Evolutionary conservation across 2,113 vertebrate species (phyloP).

Genomic region (Neolamprologus toae): DNA sequence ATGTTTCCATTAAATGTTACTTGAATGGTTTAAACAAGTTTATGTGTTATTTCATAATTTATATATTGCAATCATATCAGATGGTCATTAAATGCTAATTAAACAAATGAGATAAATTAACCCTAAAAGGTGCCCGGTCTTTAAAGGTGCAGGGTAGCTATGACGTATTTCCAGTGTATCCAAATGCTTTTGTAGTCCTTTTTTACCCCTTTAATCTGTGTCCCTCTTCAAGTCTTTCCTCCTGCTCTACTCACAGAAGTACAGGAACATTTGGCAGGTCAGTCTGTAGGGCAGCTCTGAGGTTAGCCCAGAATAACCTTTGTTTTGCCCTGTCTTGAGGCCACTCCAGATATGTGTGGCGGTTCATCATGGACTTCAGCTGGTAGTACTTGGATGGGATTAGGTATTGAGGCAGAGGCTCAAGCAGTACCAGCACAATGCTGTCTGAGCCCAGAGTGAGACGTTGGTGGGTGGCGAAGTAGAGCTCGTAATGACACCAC

Average conservation of each 20-base stretch:
- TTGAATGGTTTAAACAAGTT: neutral
- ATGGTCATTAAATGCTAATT: neutral
- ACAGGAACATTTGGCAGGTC: slow-evolving; percentile 24
- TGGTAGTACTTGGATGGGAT: slow-evolving; percentile 84
- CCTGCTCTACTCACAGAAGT: neutral
- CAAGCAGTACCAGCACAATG: slow-evolving; percentile 83
- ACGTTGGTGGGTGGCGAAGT: slow-evolving; percentile 84
- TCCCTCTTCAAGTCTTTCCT: neutral
- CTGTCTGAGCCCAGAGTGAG: slow-evolving; percentile 68
- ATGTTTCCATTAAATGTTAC: slow-evolving; percentile 29
- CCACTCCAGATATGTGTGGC: slow-evolving; percentile 85
- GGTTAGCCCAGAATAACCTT: slow-evolving; percentile 82
- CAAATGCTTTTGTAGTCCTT: neutral
- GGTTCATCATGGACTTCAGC: slow-evolving; percentile 75
- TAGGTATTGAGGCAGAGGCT: slow-evolving; percentile 77
- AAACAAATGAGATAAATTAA: neutral
- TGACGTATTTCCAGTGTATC: rapidly evolving
- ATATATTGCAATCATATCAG: neutral
- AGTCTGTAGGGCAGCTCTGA: slow-evolving; percentile 74
- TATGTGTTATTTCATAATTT: neutral
- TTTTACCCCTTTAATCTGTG: rapidly evolving
- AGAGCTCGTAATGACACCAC: slow-evolving; percentile 94
- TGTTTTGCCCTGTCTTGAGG: slow-evolving; percentile 82
- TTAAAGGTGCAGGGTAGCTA: neutral
- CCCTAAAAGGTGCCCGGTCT: neutral